Conservation (phyloP, 1,140 invertebrate species). For the Calosoma granatense region DNA sequence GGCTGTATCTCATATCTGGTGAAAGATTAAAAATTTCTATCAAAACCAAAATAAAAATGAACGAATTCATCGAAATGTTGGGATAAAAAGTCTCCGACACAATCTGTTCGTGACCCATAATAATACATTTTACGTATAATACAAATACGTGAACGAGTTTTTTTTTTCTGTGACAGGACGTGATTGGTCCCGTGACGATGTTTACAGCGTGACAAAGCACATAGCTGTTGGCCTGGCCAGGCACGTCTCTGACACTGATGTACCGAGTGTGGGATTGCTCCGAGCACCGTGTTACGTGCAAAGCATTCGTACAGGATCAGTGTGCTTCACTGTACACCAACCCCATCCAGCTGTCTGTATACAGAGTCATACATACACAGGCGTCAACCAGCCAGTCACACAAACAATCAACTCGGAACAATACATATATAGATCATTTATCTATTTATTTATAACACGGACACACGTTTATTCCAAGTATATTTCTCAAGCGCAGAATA, state of each 20-base stretch:
- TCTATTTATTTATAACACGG: too few relatives aligned
- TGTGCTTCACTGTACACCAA: too few relatives aligned
- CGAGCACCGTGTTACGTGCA: not conserved
- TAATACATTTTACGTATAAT: constrained; percentile 6
- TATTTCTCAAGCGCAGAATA: too few relatives aligned
- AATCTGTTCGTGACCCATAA: not conserved
- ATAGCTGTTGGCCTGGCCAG: not conserved
- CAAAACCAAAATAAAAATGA: too few relatives aligned
- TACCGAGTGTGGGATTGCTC: not conserved
- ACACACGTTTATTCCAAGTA: too few relatives aligned
- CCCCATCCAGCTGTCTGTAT: too few relatives aligned
- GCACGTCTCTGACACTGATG: constrained; percentile 1
- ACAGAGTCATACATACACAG: too few relatives aligned
- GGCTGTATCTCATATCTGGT: too few relatives aligned
- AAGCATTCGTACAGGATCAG: not conserved
- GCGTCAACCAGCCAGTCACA: too few relatives aligned
- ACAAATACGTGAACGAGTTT: constrained; percentile 5
- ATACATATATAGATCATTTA: too few relatives aligned
- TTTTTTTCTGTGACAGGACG: constrained; percentile 2
- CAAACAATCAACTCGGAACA: too few relatives aligned
- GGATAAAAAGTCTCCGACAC: not conserved
- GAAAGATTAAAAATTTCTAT: too few relatives aligned
- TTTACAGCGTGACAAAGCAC: not conserved
- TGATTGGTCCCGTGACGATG: constrained; percentile 7
- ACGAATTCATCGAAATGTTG: not conserved